Percentiles rank a stretch among this genome's conserved stretches.
These are phyloP conservation scores for Carassius gibelio DNA, from an alignment of 2,113 vertebrate genomes.

Conservation along the genomic window DNA sequence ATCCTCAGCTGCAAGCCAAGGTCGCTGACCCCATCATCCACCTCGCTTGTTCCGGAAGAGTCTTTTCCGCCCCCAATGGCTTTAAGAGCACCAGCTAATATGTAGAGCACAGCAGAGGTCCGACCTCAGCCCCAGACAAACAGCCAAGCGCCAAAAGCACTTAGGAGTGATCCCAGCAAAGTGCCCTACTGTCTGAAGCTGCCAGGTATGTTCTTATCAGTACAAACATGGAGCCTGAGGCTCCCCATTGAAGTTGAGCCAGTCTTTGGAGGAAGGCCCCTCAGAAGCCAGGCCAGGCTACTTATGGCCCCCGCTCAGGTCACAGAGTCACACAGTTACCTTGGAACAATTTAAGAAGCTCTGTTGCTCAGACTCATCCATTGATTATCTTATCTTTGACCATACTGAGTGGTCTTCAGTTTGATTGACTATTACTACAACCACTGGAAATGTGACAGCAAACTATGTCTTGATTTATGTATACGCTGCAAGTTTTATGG, in stretches of 20 bases:
- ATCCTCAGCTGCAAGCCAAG: slow-evolving; percentile 75
- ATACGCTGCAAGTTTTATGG: not conserved
- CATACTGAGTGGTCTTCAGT: not conserved
- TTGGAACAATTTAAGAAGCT: not conserved
- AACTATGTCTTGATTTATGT: not conserved
- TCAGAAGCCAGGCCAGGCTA: slow-evolving; percentile 49
- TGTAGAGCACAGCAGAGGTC: slow-evolving; percentile 70
- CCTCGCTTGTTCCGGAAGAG: slow-evolving; percentile 79
- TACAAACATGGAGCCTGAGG: slow-evolving; percentile 62
- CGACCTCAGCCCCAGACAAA: slow-evolving; percentile 69
- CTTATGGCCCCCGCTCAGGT: not conserved
- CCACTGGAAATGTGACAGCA: not conserved
- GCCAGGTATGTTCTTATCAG: slow-evolving; percentile 75
- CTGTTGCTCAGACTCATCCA: not conserved
- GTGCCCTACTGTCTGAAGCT: slow-evolving; percentile 70
- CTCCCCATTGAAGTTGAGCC: slow-evolving; percentile 66
- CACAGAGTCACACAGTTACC: not conserved
- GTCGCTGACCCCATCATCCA: slow-evolving; percentile 78
- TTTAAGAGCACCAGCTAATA: slow-evolving; percentile 67
- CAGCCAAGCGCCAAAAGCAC: slow-evolving; percentile 72
- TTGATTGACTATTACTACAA: not conserved
- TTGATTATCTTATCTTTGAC: not conserved
- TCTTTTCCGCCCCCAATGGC: slow-evolving; percentile 74
- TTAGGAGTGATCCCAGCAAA: slow-evolving; percentile 72
- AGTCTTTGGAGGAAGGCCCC: slow-evolving; percentile 58